Evolutionary conservation across 2,888 invertebrate genomes (phyloP), one percentile per base, ranked within the genome.

Genomic region (Chymomyza fuscimana): DNA sequence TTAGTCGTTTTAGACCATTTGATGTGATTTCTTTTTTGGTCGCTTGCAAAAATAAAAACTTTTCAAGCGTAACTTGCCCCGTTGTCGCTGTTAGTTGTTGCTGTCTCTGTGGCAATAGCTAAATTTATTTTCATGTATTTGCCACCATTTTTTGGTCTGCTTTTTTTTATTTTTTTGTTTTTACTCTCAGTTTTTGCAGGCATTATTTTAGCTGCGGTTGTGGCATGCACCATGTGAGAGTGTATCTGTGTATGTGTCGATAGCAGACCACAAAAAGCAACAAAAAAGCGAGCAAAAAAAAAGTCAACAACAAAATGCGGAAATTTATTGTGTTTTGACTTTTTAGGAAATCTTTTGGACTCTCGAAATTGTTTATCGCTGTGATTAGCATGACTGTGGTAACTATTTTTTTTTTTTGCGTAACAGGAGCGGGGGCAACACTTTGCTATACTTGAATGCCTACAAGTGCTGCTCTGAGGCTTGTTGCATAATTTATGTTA

Each of bases 21-120:
- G 40, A 46, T 46, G 40, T 46, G 50, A 22, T 22, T 19, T 22
- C 64, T 65, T 15, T 65, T 29, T 36, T n/a, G 51, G 25, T 29
- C 32, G 12, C 25, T n/a, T 12, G 80, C 81, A 82, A 77, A 50
- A 79, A 82, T 84, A 86, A 78, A 87, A 86, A 82, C 79, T 76
- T 81, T 86, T 85, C 76, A 82, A 82, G 86, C 87, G 80, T 87
- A 80, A 87, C 86, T 84, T 79, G 82, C 79, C 76, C 75, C 19
- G 54, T 54, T 52, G 79, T 59, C 51, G 65, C 65, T 65, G 15
- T 5, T 40, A 74, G 69, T 50, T 78, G 70, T 67, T 69, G 32
- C 19, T 70, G 64, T 67, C 70, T 74, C 58, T 81, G 84, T 73
- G 74, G 86, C 79, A 80, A 85, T 74, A 78, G 71, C 73, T 74